Conservation (phyloP, 1,140 invertebrate genomes). For the Aleiodes sp. region DNA sequence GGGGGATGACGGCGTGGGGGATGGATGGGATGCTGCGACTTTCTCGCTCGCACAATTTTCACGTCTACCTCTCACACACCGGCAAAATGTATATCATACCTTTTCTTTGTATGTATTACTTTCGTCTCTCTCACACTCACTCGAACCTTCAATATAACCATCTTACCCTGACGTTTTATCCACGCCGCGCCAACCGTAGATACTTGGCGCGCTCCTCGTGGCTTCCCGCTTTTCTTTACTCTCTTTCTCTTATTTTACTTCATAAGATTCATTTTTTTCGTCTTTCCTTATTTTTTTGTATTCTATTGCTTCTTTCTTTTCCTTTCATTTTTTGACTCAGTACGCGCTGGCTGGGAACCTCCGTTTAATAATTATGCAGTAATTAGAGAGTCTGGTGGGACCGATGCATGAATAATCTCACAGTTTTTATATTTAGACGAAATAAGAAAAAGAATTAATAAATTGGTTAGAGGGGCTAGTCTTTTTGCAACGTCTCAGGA, state of each 20-base stretch:
- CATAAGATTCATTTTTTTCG: not conserved
- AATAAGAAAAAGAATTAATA: not conserved
- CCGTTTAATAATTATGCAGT: slow-evolving; percentile 36
- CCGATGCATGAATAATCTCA: slow-evolving; percentile 36
- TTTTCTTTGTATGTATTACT: too few relatives aligned
- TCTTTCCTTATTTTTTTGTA: not conserved
- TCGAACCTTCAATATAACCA: too few relatives aligned
- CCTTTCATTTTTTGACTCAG: slow-evolving; percentile 7
- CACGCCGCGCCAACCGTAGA: slow-evolving; percentile 32
- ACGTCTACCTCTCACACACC: too few relatives aligned
- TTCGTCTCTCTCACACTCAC: not conserved
- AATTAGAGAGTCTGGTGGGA: slow-evolving; percentile 37
- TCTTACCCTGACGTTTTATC: slow-evolving; percentile 12
- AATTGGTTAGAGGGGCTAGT: not conserved
- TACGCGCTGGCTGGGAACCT: slow-evolving; percentile 16
- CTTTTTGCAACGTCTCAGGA: not conserved
- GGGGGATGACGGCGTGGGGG: not conserved
- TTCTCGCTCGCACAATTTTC: too few relatives aligned
- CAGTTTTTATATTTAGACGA: slow-evolving; percentile 21
- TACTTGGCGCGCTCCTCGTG: slow-evolving; percentile 20
- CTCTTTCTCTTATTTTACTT: slow-evolving; percentile 17
- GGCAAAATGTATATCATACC: too few relatives aligned
- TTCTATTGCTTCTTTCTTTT: not conserved
- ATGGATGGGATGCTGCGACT: too few relatives aligned
- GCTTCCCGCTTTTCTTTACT: slow-evolving; percentile 17